phyloP scores from a whole-genome alignment of 2,888 invertebrate species.

The Cremastobaeus sp. region DNA sequence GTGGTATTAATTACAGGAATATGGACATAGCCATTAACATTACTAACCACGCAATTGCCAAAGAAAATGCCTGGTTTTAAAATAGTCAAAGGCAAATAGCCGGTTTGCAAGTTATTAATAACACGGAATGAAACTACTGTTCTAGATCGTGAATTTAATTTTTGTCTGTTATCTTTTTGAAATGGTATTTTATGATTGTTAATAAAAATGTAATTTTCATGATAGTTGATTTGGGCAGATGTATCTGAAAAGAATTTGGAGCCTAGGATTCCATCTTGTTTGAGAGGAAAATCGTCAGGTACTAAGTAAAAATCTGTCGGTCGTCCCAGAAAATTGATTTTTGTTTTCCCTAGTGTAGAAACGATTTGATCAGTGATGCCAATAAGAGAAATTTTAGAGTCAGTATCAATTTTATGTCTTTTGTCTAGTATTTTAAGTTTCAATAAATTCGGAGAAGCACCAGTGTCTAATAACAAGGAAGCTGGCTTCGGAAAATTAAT shows the following conservation, averaged over 20 bases:
- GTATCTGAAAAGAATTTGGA: not conserved
- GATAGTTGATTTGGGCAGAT: not conserved
- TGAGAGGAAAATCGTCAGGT: not conserved
- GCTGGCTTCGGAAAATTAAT: constrained; percentile 5
- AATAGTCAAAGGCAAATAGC: not conserved
- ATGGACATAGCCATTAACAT: not conserved
- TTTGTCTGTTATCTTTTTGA: not conserved
- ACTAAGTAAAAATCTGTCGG: constrained; percentile 4
- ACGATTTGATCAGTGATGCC: not conserved
- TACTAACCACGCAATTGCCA: not conserved
- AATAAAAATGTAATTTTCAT: not conserved
- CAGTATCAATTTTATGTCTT: constrained; percentile 2
- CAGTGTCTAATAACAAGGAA: constrained; percentile 9
- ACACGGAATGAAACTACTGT: not conserved
- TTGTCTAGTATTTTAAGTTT: not conserved
- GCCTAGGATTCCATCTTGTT: not conserved
- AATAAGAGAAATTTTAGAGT: not conserved
- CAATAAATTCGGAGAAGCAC: constrained; percentile 1
- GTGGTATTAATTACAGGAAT: not conserved
- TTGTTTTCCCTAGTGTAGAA: not conserved
- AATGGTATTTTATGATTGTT: not conserved
- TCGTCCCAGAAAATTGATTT: not conserved
- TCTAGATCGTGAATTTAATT: not conserved
- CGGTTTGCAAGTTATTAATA: not conserved
- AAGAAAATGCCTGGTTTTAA: not conserved